Base-by-base conservation (phyloP, 2,113 vertebrate species). In the Notiomystis cincta region DNA sequence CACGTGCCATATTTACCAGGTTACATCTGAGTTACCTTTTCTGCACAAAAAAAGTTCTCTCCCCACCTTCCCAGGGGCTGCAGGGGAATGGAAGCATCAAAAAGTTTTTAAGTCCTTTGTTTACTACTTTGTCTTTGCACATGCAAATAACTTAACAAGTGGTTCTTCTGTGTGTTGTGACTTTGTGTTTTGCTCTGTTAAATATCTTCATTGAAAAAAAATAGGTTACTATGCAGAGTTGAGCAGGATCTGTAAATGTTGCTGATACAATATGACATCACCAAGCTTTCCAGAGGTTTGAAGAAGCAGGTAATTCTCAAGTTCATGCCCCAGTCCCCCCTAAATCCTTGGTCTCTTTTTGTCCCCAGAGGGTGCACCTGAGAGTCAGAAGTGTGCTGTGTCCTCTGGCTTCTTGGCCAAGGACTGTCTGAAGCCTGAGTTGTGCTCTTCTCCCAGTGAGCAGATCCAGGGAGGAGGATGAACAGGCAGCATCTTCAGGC, bases 401-500 rank as follows among this genome's bases (percentile, higher is more conserved):
- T 94, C 66, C 70, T 96, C 81, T 90, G 79, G 48, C 28, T 66
- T 91, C 93, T 91, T 80, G 19, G 21, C 35, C 48, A 38, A 50
- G 37, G 37, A 25, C 60, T 47, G 24, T 50, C 48, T 87, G 21
- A 86, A 95, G 23, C 33, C 28, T 1, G 1, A 90, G 69, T 3
- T 81, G 25, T 95, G 30, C 40, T 96, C 96, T 96, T 72, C 67
- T 97, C 47, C 54, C 93, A 99, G 98, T 98, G 82, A 98, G 97
- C 91, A 98, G 98, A 91, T 98, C 98, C 2, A 82, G 98, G 38
- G 97, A 98, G 10, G 97, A 98, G 33, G 97, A 98, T 27, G 97
- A 98, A 4, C 95, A 89, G n/a, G 92, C 92, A 70, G 98, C 97
- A 50, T 98, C 98, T 37, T 98, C 98, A 24, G 99, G 98, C 96